These are phyloP conservation scores for Andrena praecox DNA, from an alignment of 2,888 invertebrate genomes.

Conservation along the genomic window DNA sequence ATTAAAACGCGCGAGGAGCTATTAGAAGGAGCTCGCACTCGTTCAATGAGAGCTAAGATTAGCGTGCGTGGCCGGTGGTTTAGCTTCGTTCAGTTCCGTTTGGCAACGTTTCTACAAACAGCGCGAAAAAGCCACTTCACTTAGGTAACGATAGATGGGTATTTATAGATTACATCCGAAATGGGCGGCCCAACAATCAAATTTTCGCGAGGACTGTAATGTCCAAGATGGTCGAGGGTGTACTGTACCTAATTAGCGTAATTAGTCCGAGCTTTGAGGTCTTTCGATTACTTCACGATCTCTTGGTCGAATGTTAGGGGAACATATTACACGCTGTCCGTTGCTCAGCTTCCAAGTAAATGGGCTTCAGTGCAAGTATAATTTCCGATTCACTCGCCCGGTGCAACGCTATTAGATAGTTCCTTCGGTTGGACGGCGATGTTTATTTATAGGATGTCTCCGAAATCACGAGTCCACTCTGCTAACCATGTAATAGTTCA, in stretches of 20 bases:
- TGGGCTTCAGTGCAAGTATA: not conserved
- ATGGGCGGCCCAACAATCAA: not conserved
- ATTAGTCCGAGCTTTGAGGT: not conserved
- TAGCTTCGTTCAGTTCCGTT: constrained; percentile 68
- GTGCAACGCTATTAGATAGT: constrained; percentile 4
- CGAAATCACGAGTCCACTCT: constrained; percentile 23
- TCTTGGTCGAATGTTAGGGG: not conserved
- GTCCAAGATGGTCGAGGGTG: too few relatives aligned
- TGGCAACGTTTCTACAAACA: constrained; percentile 68
- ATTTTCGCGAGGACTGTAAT: not conserved
- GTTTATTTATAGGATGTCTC: constrained; percentile 31
- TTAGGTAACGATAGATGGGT: constrained; percentile 57
- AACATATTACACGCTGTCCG: not conserved
- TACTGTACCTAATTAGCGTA: not conserved
- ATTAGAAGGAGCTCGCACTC: constrained; percentile 72
- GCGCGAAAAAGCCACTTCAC: constrained; percentile 62
- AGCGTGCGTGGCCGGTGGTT: constrained; percentile 67
- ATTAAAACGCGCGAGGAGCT: constrained; percentile 65
- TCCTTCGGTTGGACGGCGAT: constrained; percentile 6
- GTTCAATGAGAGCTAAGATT: constrained; percentile 77
- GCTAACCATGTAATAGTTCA: constrained; percentile 27
- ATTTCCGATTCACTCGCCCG: constrained; percentile 10
- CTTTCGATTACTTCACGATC: not conserved
- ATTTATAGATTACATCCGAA: constrained; percentile 56
- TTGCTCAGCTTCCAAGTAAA: not conserved